phyloP scores from a whole-genome alignment of 2,113 vertebrate species.

The Alexandromys fortis region DNA sequence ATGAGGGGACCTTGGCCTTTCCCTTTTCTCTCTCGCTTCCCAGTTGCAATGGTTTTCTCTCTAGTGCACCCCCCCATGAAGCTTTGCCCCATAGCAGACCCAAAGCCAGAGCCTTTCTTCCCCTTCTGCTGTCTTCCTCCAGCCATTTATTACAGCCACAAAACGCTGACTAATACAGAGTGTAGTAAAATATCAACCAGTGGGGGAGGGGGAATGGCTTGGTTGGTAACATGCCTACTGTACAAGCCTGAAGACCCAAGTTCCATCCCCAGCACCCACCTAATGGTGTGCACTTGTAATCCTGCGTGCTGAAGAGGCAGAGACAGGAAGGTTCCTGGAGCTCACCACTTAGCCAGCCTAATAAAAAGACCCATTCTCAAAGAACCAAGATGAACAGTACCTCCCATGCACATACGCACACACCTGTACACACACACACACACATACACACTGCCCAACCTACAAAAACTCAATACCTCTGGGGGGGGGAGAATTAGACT shows the following conservation, averaged over 20 bases:
- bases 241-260: neutral
- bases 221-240: fast-evolving
- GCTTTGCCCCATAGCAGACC: neutral
- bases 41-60: neutral
- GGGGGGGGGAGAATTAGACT: neutral
- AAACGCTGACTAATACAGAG: too few relatives aligned
- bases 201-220: neutral
- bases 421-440: neutral
- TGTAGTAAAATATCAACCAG: neutral
- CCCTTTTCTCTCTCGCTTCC: neutral
- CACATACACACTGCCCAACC: neutral
- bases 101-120: neutral
- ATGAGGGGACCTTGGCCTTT: neutral
- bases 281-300: neutral
- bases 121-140: too few relatives aligned
- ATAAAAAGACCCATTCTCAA: neutral
- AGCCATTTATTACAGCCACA: too few relatives aligned
- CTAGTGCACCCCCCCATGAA: neutral
- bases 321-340: neutral
- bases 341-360: neutral
- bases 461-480: neutral
- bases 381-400: neutral
- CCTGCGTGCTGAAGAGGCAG: neutral
- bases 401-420: neutral
- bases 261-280: neutral